phyloP scores from a whole-genome alignment of 2,113 vertebrate genomes.

The Chionis minor region DNA sequence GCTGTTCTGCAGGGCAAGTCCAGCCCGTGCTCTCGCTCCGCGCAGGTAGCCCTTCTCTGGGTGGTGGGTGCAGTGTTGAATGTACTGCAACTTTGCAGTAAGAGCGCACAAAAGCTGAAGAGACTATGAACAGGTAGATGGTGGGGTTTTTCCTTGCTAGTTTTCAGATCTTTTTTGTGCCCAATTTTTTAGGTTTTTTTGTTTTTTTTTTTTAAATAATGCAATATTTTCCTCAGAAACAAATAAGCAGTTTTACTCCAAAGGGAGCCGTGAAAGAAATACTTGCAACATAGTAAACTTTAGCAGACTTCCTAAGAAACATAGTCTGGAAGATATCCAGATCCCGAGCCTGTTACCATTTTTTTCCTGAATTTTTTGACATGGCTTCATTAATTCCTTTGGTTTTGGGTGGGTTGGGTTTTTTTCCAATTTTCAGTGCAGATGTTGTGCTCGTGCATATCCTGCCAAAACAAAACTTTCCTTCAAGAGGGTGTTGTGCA shows the following conservation, averaged over 20 bases:
- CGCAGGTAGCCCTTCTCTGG: rapidly evolving
- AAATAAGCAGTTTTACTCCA: background rate
- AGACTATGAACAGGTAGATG: background rate
- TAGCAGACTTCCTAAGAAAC: background rate
- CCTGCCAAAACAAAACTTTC: background rate
- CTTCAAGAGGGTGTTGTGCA: background rate
- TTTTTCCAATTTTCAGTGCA: background rate
- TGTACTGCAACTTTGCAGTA: background rate
- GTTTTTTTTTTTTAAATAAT: background rate
- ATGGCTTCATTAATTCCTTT: background rate
- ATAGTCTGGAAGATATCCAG: background rate
- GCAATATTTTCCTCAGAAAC: background rate
- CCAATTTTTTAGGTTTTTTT: background rate
- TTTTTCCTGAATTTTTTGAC: background rate
- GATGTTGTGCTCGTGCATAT: background rate
- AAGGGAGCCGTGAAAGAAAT: background rate
- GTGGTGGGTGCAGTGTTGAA: background rate
- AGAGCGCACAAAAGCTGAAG: background rate
- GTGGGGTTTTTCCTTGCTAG: background rate
- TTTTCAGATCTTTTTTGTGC: background rate
- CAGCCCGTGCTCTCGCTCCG: background rate
- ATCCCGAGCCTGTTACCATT: background rate
- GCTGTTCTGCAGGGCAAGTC: background rate
- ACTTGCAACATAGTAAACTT: background rate
- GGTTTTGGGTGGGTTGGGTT: no score